Evolutionary conservation across 2,888 invertebrate genomes (phyloP).

Genomic region (Leucophenga maculata): DNA sequence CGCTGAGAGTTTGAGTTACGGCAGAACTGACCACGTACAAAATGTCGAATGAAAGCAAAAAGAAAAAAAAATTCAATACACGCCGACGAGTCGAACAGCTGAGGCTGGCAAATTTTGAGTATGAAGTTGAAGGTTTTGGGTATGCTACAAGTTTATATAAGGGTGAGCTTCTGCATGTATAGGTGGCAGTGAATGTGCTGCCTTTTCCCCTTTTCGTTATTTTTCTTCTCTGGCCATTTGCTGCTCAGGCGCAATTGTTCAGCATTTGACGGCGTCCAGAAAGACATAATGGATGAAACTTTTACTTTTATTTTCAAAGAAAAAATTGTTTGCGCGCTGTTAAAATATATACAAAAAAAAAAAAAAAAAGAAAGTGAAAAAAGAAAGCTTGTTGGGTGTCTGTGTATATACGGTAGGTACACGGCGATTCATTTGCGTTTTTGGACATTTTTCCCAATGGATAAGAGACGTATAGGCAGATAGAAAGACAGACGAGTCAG

Average conservation of each 20-base stretch:
- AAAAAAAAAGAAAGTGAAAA: conserved; percentile 48
- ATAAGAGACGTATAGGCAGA: not conserved
- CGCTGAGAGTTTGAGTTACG: not conserved
- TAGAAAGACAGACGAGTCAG: no score
- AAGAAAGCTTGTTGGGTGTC: conserved; percentile 58
- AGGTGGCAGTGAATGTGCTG: not conserved
- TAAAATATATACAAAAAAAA: conserved; percentile 20
- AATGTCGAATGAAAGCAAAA: conserved; percentile 28
- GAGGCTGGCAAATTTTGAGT: not conserved
- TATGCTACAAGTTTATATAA: not conserved
- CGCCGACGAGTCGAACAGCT: conserved; percentile 8
- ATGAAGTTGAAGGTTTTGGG: not conserved
- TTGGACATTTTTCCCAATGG: conserved; percentile 28
- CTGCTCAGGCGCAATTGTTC: not conserved
- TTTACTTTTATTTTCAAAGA: conserved; percentile 60
- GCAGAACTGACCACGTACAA: conserved; percentile 41
- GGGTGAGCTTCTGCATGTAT: not conserved
- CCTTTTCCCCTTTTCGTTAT: no score
- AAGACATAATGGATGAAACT: conserved; percentile 40
- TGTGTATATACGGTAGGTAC: conserved; percentile 27
- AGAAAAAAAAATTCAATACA: not conserved
- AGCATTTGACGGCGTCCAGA: not conserved
- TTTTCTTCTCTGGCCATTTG: not conserved
- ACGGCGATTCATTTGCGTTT: conserved; percentile 36
- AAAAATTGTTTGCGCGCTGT: conserved; percentile 38